A percentile compares a stretch with the other conserved stretches of the same genome.
phyloP scores from a whole-genome alignment of 2,888 invertebrate species.

The Chrysolina haemoptera region DNA sequence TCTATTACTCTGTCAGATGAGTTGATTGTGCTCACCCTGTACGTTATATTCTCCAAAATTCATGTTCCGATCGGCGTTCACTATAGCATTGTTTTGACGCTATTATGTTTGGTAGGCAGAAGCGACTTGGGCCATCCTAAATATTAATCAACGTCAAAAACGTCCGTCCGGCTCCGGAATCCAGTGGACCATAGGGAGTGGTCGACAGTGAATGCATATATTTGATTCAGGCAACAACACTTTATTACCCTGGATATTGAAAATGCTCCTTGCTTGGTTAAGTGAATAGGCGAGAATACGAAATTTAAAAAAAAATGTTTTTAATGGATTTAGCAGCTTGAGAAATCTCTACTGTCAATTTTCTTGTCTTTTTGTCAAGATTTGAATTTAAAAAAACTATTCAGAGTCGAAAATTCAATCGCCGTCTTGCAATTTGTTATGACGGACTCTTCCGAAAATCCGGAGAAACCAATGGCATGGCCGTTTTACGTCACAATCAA shows the following conservation, averaged over 20 bases:
- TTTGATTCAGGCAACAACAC: neutral
- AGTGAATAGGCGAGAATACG: too few relatives aligned
- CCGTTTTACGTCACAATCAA: too few relatives aligned
- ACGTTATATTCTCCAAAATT: neutral
- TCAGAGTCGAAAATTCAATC: too few relatives aligned
- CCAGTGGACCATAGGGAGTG: slow-evolving; percentile 53
- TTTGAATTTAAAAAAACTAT: too few relatives aligned
- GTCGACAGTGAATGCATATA: slow-evolving; percentile 9
- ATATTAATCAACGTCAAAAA: slow-evolving; percentile 69
- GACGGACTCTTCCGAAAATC: too few relatives aligned
- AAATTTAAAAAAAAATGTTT: too few relatives aligned
- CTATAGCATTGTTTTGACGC: slow-evolving; percentile 66
- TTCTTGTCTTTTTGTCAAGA: too few relatives aligned
- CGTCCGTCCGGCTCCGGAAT: slow-evolving; percentile 60
- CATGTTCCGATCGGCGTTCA: slow-evolving; percentile 53
- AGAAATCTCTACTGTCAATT: too few relatives aligned
- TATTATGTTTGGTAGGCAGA: slow-evolving; percentile 67
- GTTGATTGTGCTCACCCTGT: neutral
- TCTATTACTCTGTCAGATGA: neutral
- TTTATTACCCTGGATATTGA: neutral
- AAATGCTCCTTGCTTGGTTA: too few relatives aligned
- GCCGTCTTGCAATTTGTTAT: too few relatives aligned
- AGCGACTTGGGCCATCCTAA: slow-evolving; percentile 65
- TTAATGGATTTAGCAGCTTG: too few relatives aligned
- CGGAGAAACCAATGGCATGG: too few relatives aligned